A percentile compares a stretch with the other conserved stretches of the same genome.
Evolutionary conservation across 2,888 invertebrate species (phyloP).

Genomic region (Sminthurides aquaticus): DNA sequence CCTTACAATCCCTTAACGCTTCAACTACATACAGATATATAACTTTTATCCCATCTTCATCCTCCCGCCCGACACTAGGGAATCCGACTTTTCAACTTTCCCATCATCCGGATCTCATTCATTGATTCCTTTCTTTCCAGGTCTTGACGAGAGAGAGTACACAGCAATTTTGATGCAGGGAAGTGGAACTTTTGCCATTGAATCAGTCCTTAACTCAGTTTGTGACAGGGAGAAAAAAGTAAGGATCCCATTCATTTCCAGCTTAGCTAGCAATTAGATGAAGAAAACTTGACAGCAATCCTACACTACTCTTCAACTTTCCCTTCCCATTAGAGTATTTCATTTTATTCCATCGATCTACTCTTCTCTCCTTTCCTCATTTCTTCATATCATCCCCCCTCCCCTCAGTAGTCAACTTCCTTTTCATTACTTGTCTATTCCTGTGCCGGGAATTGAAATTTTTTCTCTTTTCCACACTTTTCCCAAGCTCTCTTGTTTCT

Average conservation of each 20-base stretch:
- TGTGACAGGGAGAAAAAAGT: slow-evolving; percentile 47
- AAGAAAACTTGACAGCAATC: not conserved
- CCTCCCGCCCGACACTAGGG: no score
- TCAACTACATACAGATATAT: no score
- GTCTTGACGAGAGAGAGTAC: slow-evolving; percentile 41
- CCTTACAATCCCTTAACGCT: no score
- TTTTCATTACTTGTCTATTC: not conserved
- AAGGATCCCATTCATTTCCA: slow-evolving; percentile 2
- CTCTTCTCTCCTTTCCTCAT: not conserved
- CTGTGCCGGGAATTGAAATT: not conserved
- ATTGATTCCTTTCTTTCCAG: not conserved
- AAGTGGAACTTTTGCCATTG: slow-evolving; percentile 50
- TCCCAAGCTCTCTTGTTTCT: no score
- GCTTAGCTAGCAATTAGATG: not conserved
- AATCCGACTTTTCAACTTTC: no score
- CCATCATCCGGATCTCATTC: not conserved
- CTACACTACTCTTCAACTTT: not conserved
- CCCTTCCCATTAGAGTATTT: not conserved
- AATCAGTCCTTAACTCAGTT: slow-evolving; percentile 49
- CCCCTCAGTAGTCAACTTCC: not conserved
- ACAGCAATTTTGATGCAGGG: slow-evolving; percentile 49
- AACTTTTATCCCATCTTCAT: no score
- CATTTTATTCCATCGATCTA: not conserved
- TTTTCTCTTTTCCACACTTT: no score
- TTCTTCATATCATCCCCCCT: not conserved